phyloP scores from a whole-genome alignment of 2,888 invertebrate species.

The Venusia cambrica region DNA sequence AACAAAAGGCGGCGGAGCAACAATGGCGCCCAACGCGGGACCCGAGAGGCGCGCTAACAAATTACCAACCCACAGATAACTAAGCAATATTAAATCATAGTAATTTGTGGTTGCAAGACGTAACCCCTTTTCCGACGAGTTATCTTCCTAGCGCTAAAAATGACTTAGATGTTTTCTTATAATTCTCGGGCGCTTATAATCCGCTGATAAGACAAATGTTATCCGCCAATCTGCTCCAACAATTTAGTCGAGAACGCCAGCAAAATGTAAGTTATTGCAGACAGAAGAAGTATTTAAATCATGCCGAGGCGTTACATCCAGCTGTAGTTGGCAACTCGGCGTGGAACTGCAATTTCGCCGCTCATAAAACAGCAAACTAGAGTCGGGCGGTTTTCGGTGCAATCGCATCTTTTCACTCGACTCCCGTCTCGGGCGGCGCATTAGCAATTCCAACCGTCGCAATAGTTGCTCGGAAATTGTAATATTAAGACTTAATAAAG shows the following conservation, averaged over 20 bases:
- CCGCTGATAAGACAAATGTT: slow-evolving; percentile 27
- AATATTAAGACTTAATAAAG: slow-evolving; percentile 78
- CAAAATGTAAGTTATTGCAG: slow-evolving; percentile 30
- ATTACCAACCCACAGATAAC: slow-evolving; percentile 78
- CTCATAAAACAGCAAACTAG: slow-evolving; percentile 63
- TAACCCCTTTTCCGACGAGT: slow-evolving; percentile 59
- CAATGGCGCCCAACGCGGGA: slow-evolving; percentile 72
- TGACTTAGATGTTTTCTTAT: slow-evolving; percentile 47
- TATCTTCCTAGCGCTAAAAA: slow-evolving; percentile 52
- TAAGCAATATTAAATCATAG: slow-evolving; percentile 81
- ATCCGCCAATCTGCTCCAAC: slow-evolving; percentile 18
- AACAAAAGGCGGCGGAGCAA: slow-evolving; percentile 75
- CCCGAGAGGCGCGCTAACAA: slow-evolving; percentile 72
- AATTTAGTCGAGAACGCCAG: slow-evolving; percentile 20
- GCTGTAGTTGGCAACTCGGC: slow-evolving; percentile 52
- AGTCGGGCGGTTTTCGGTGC: slow-evolving; percentile 49
- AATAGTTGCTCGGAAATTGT: slow-evolving; percentile 72
- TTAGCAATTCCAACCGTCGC: slow-evolving; percentile 71
- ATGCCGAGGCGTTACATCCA: slow-evolving; percentile 52
- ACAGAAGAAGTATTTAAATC: slow-evolving; percentile 54
- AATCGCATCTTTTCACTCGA: slow-evolving; percentile 71
- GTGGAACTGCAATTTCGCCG: slow-evolving; percentile 68
- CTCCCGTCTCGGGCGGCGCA: slow-evolving; percentile 52
- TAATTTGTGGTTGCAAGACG: slow-evolving; percentile 76
- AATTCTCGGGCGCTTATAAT: slow-evolving; percentile 40